Conservation (phyloP, 2,888 invertebrate genomes). For the Trissolcus brochymenae region DNA sequence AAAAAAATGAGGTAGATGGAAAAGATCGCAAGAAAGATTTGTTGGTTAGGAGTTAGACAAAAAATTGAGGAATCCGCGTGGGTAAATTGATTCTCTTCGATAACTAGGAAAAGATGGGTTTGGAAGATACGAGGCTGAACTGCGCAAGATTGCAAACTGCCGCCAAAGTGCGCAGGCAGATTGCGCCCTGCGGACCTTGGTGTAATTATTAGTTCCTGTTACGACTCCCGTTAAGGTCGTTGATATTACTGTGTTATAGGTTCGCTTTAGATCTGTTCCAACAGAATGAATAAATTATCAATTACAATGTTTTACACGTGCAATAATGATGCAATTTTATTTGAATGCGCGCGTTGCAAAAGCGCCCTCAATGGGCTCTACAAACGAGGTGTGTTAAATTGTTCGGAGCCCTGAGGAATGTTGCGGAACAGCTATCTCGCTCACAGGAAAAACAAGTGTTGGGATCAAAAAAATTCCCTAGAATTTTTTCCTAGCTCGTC, state of each 20-base stretch:
- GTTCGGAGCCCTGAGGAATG: conserved; percentile 31
- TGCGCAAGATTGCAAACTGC: conserved; percentile 2
- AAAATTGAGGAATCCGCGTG: no score
- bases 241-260: conserved; percentile 43
- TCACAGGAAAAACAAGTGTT: conserved; percentile 4
- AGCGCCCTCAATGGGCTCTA: conserved; percentile 38
- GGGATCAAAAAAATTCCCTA: not conserved
- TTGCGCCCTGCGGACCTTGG: conserved; percentile 27
- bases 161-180: conserved; percentile 24
- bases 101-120: not conserved
- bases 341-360: conserved; percentile 42
- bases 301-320: conserved; percentile 48
- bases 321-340: conserved; percentile 53
- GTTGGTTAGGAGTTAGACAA: no score
- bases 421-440: conserved; percentile 11
- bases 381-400: conserved; percentile 47
- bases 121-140: not conserved
- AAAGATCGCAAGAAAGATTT: no score
- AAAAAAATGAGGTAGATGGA: no score
- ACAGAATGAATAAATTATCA: conserved; percentile 54
- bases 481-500: not conserved
- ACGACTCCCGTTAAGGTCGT: conserved; percentile 57
- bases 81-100: no score
- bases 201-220: conserved; percentile 57
- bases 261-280: conserved; percentile 15